Evolutionary conservation across 1,140 invertebrate species (phyloP), one percentile per base, ranked within the genome.

Genomic region (Brachionus koreanus): DNA sequence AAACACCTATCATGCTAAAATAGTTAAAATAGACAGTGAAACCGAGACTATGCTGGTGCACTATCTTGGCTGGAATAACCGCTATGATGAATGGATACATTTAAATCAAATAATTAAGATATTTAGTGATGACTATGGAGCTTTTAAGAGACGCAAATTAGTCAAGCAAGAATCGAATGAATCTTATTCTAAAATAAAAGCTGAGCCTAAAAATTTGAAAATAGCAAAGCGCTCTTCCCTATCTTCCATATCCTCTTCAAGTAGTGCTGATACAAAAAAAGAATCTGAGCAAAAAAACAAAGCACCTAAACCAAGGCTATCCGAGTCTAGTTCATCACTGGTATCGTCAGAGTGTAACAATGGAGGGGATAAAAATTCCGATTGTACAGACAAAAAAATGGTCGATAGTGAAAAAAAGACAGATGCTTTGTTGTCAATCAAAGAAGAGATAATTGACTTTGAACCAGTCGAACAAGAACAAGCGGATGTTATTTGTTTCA

Each of bases 21-120:
- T 79, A 33, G 49, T 79, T 29, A 49, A 67, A 52, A 65, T 65
- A 42, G 42, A 82, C 33, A 37, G 43, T 12, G 37, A 67, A 7
- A 82, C 67, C 16, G 19, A 69, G 16, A 65, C 57, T 0, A 33
- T 82, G 57, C 12, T 82, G 19, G 79, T 82, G 1, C 79, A 82
- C 35, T 82, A 82, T 52, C 19, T 65, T 7, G 79, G 79, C 10
- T 82, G 79, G 79, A 82, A 82, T 61, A 37, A 46, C 57, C 33
- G 79, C 23, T 67, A 82, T 43, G 79, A 82, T 52, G 79, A 82
- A 43, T 82, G 79, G 79, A 52, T 82, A 19, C 63, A 82, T 19
- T n/a, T 82, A n/a, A 49, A 37, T 35, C 57, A 65, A 42, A 65
- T 79, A 39, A 33, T 79, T 12, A 57, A 65, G 16, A 42, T 79